A percentile compares a stretch with the other conserved stretches of the same genome.
Evolutionary conservation across 2,797 vertebrate genomes (phyloP).

Genomic region (Mus caroli): DNA sequence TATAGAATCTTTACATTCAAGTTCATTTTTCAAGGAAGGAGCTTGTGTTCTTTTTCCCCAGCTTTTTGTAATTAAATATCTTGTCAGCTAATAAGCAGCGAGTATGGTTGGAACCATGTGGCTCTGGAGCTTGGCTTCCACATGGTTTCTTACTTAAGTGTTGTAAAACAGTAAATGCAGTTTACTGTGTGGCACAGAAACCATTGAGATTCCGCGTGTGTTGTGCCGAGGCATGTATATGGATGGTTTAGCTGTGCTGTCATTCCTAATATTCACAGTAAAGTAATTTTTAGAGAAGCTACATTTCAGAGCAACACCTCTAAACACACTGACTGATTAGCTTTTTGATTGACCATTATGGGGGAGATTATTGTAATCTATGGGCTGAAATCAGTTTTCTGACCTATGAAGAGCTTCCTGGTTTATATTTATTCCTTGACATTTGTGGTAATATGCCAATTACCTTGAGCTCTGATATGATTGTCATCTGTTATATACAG

Average conservation of each 20-base stretch:
- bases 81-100: constrained; percentile 62
- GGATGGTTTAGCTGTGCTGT: constrained; percentile 96
- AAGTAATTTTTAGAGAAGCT: constrained; percentile 93
- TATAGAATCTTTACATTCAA: constrained; percentile 67
- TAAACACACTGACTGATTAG: constrained; percentile 94
- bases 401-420: constrained; percentile 91
- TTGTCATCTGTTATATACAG: constrained; percentile 85
- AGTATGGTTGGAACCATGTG: constrained; percentile 66
- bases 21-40: constrained; percentile 68
- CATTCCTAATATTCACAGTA: constrained; percentile 98
- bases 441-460: constrained; percentile 92
- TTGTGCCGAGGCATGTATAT: constrained; percentile 95
- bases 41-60: constrained; percentile 30
- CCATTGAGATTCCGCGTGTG: constrained; percentile 95
- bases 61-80: constrained; percentile 53
- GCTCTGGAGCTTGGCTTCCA: constrained; percentile 75
- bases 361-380: constrained; percentile 92
- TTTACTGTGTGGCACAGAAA: constrained; percentile 89
- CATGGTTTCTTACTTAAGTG: constrained; percentile 79
- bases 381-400: constrained; percentile 93
- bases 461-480: constrained; percentile 89
- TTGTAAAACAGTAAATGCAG: constrained; percentile 79
- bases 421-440: constrained; percentile 92
- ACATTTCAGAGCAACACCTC: constrained; percentile 93
- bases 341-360: constrained; percentile 93